Evolutionary conservation across 2,113 vertebrate genomes (phyloP).

Genomic region (Ailurus styani): DNA sequence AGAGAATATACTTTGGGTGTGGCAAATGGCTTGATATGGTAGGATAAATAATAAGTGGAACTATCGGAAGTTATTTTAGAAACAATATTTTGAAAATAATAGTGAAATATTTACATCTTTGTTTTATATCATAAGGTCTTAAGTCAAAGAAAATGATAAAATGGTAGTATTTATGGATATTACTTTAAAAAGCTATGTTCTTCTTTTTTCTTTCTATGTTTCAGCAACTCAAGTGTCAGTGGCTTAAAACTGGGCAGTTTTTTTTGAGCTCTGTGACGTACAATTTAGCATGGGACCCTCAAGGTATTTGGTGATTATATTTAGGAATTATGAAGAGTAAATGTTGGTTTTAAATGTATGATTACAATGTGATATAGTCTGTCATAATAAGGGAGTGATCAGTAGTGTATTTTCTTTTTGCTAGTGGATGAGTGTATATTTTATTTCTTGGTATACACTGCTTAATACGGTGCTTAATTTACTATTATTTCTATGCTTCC

Average conservation of each 20-base stretch:
- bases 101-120: constrained; percentile 14
- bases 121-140: constrained; percentile 6
- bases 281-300: constrained; percentile 98
- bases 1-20: neutral
- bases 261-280: constrained; percentile 97
- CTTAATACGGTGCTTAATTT: constrained; percentile 1
- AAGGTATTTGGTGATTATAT: constrained; percentile 86
- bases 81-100: constrained; percentile 17
- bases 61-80: neutral
- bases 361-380: neutral
- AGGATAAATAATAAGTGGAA: neutral
- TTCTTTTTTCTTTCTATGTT: constrained; percentile 55
- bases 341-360: constrained; percentile 46
- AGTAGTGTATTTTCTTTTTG: constrained; percentile 1
- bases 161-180: neutral
- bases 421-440: neutral
- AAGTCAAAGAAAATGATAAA: constrained; percentile 40
- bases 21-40: neutral
- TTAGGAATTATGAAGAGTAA: constrained; percentile 39
- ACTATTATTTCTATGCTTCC: neutral
- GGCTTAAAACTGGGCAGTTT: constrained; percentile 99
- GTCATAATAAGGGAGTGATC: neutral
- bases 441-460: neutral
- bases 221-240: constrained; percentile 96
- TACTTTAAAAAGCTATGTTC: constrained; percentile 42